Evolutionary conservation across 1,140 invertebrate genomes (phyloP).

Genomic region (Druon quercuslanigerum): DNA sequence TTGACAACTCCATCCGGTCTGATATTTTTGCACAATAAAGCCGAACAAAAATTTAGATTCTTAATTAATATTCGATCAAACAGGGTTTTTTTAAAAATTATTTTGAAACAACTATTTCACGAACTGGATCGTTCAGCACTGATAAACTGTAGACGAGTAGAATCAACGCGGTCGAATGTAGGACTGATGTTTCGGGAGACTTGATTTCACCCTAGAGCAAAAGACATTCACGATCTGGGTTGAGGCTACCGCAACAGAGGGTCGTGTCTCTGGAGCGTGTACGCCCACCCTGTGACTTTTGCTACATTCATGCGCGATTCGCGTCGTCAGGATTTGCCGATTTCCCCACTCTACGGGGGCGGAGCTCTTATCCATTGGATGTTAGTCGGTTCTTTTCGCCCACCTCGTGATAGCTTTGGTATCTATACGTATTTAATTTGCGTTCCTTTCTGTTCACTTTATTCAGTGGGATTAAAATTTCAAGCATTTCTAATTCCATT

Average conservation of each 20-base stretch:
- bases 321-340: conserved; percentile 49
- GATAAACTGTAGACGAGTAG: neutral
- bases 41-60: neutral
- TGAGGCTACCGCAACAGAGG: conserved; percentile 41
- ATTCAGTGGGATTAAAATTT: too few relatives aligned
- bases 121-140: neutral
- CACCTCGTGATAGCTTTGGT: neutral
- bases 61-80: neutral
- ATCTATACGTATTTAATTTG: too few relatives aligned
- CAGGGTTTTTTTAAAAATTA: neutral
- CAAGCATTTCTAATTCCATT: too few relatives aligned
- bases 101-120: neutral
- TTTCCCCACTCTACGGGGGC: conserved; percentile 52
- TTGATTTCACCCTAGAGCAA: conserved; percentile 57
- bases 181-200: conserved; percentile 52
- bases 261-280: conserved; percentile 59
- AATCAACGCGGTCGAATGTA: conserved; percentile 47
- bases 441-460: too few relatives aligned
- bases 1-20: conserved; percentile 34
- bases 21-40: conserved; percentile 10
- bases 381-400: neutral
- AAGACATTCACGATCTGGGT: conserved; percentile 45
- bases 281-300: conserved; percentile 63
- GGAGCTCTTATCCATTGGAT: conserved; percentile 46
- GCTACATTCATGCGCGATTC: conserved; percentile 63